Evolutionary conservation across 2,888 invertebrate species (phyloP).

Genomic region (Scrobipalpa atriplicella): DNA sequence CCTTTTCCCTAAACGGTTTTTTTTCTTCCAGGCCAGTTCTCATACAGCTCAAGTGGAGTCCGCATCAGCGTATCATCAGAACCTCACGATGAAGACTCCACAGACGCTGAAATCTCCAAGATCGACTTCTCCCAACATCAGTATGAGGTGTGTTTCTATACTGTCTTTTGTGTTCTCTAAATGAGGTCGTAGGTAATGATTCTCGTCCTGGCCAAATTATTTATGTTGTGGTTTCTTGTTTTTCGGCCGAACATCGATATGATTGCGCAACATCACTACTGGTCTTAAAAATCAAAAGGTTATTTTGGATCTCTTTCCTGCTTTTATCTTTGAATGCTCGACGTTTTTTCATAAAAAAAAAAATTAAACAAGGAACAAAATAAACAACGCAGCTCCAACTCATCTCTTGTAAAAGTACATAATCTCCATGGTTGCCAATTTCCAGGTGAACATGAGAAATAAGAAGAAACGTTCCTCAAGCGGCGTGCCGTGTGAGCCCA

Average conservation of each 20-base stretch:
- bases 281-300: background rate
- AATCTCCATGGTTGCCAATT: constrained; percentile 25
- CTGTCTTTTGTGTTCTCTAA: background rate
- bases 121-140: constrained; percentile 87
- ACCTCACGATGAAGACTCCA: constrained; percentile 85
- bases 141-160: constrained; percentile 59
- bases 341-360: too few species aligned
- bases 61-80: constrained; percentile 83
- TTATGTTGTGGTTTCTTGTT: too few species aligned
- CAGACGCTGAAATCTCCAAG: constrained; percentile 90
- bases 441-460: constrained; percentile 85
- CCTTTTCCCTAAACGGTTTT: background rate
- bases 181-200: background rate
- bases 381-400: too few species aligned
- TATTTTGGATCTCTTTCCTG: too few species aligned
- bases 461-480: constrained; percentile 84
- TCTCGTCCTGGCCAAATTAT: too few species aligned
- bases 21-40: constrained; percentile 71
- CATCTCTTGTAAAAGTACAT: background rate
- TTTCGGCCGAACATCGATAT: too few species aligned
- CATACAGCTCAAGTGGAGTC: constrained; percentile 78
- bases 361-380: too few species aligned
- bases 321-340: too few species aligned
- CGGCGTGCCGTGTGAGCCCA: constrained; percentile 67
- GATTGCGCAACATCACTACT: background rate